These are phyloP conservation scores for Pediacus dermestoides DNA, from an alignment of 2,888 invertebrate genomes.

Conservation along the genomic window DNA sequence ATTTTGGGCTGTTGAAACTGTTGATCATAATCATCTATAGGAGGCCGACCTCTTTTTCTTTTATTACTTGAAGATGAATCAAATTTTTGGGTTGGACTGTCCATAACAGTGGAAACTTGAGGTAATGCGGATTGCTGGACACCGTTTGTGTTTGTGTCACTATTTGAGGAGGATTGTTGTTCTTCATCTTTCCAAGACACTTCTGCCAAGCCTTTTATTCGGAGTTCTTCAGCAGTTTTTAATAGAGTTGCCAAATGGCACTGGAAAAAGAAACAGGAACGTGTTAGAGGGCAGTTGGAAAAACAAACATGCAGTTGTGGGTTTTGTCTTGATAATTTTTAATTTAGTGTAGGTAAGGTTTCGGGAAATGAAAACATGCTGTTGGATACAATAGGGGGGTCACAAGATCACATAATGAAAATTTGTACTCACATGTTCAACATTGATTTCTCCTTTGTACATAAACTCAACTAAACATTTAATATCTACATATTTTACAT, in stretches of 20 bases:
- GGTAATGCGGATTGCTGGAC: slow-evolving; percentile 44
- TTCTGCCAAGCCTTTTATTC: slow-evolving; percentile 88
- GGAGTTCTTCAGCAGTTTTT: slow-evolving; percentile 88
- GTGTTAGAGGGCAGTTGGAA: too few relatives aligned
- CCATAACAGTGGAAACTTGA: slow-evolving; percentile 49
- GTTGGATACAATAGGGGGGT: neutral
- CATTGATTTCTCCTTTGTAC: slow-evolving; percentile 95
- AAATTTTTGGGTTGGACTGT: slow-evolving; percentile 36
- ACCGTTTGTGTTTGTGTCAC: slow-evolving; percentile 39
- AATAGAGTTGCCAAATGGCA: slow-evolving; percentile 81
- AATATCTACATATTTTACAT: slow-evolving; percentile 86
- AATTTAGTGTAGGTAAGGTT: too few relatives aligned
- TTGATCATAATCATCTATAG: slow-evolving; percentile 60
- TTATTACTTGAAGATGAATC: slow-evolving; percentile 48
- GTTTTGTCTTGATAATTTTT: too few relatives aligned
- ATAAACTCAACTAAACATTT: slow-evolving; percentile 89
- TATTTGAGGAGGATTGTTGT: slow-evolving; percentile 29
- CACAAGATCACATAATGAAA: neutral
- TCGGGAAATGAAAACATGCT: neutral
- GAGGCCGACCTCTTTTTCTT: slow-evolving; percentile 65
- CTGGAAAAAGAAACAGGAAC: too few relatives aligned
- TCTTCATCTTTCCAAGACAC: slow-evolving; percentile 77
- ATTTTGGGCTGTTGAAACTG: slow-evolving; percentile 55
- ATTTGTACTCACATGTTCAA: slow-evolving; percentile 75
- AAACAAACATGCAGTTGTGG: too few relatives aligned